Percentiles rank a stretch among this genome's conserved stretches.
Evolutionary conservation across 2,113 vertebrate species (phyloP).

Genomic region (Coturnix japonica): DNA sequence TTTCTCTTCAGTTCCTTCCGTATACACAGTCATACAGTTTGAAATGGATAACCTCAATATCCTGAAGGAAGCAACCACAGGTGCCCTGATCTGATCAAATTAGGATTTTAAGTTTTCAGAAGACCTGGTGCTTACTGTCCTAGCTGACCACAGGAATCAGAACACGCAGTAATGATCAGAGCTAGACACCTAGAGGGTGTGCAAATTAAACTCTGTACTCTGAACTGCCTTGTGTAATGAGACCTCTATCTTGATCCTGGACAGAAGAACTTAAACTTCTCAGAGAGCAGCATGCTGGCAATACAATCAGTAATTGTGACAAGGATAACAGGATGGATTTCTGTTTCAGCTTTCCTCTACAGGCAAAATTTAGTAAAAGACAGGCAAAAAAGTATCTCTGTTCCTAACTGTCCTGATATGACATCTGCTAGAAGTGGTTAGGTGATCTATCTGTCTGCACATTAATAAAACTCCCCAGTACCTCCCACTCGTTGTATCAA

Average conservation of each 20-base stretch:
- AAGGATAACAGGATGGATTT: not conserved
- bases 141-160: accelerated
- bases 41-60: not conserved
- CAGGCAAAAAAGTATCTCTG: not conserved
- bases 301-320: not conserved
- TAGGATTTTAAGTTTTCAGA: not conserved
- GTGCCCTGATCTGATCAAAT: not conserved
- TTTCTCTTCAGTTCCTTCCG: not conserved
- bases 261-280: not conserved
- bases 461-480: not conserved
- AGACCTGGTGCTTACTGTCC: not conserved
- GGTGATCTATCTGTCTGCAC: not conserved
- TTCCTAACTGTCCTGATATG: not conserved
- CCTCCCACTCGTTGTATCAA: constrained; percentile 9
- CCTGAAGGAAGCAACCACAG: not conserved
- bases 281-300: not conserved
- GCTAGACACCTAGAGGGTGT: not conserved
- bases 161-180: not conserved
- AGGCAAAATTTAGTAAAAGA: not conserved
- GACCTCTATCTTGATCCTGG: not conserved
- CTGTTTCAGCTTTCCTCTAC: not conserved
- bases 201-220: not conserved
- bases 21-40: not conserved
- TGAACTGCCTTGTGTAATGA: not conserved
- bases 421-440: not conserved